Base-by-base conservation (phyloP, 2,113 vertebrate species). In the Halcyon senegalensis region DNA sequence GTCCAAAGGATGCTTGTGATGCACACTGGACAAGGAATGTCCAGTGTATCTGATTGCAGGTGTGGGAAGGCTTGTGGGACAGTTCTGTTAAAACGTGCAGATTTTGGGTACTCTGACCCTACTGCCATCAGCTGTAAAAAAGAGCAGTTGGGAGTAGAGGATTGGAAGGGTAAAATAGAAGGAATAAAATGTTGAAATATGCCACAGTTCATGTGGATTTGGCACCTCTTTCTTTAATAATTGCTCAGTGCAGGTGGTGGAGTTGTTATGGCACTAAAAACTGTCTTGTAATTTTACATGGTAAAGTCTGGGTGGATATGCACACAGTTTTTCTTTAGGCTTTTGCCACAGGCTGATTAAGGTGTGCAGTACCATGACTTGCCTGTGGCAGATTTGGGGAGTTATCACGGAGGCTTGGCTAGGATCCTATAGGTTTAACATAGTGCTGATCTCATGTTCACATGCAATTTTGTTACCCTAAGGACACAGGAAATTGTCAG, bases 391-490 rank as follows among this genome's bases (percentile, higher is more conserved):
- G 51, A 28, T 79, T 23, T 68, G 53, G n/a, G 18, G 14, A 48
- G 16, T 64, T 28, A 44, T 48, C 2, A 1, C 23, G 39, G 35
- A 58, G 12, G 7, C 68, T 73, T 93, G 37, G 5, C 33, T 27
- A 44, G 66, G 7, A 60, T 23, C 17, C 19, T 59, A 0, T 20
- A 63, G 60, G 24, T 24, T 84, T 77, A 33, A 58, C 8, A 2
- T 28, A 19, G 28, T 70, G 31, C 66, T 87, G 37, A 84, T 17
- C 16, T 76, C 20, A 14, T 51, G 30, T 69, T 90, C 39, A 33
- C 0, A 0, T 53, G 39, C 7, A 53, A 1, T 12, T 80, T 83
- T 39, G 18, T 62, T 87, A 43, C 4, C 16, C 7, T 51, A 31
- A 70, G 18, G 43, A 82, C 17, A 14, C 30, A 60, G 37, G 41